Evolutionary conservation across 2,888 invertebrate species (phyloP).

Genomic region (Andrena dorsata): DNA sequence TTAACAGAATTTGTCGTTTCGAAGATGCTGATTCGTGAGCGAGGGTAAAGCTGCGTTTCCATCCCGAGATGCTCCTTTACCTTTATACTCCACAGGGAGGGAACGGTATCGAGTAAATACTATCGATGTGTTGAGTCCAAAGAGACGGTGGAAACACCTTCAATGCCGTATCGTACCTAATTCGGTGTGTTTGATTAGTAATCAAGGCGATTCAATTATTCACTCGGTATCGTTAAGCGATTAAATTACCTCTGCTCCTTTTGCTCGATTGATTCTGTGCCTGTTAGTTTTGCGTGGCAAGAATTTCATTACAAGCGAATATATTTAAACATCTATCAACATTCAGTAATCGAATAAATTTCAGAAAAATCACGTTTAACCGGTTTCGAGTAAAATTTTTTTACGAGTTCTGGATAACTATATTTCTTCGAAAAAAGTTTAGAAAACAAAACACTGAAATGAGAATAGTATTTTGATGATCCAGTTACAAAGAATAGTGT

Average conservation of each 20-base stretch:
- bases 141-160: slow-evolving; percentile 19
- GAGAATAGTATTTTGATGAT: too few species aligned
- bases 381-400: too few species aligned
- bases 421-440: too few species aligned
- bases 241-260: not conserved
- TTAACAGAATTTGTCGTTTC: slow-evolving; percentile 3
- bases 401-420: too few species aligned
- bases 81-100: not conserved
- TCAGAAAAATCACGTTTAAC: too few species aligned
- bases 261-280: not conserved
- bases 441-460: too few species aligned
- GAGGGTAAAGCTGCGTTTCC: slow-evolving; percentile 16
- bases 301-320: too few species aligned
- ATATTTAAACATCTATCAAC: too few species aligned
- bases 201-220: slow-evolving; percentile 35
- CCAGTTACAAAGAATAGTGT: too few species aligned
- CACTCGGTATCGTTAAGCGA: slow-evolving; percentile 27
- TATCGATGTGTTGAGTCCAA: slow-evolving; percentile 32
- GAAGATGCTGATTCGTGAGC: slow-evolving; percentile 1
- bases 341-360: too few species aligned
- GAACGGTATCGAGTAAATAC: slow-evolving; percentile 1
- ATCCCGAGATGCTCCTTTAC: not conserved
- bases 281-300: too few species aligned
- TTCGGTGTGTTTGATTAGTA: slow-evolving; percentile 40
- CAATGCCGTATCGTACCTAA: slow-evolving; percentile 25